Base-by-base conservation (phyloP, 2,113 vertebrate genomes). In the Macroglossus sobrinus region DNA sequence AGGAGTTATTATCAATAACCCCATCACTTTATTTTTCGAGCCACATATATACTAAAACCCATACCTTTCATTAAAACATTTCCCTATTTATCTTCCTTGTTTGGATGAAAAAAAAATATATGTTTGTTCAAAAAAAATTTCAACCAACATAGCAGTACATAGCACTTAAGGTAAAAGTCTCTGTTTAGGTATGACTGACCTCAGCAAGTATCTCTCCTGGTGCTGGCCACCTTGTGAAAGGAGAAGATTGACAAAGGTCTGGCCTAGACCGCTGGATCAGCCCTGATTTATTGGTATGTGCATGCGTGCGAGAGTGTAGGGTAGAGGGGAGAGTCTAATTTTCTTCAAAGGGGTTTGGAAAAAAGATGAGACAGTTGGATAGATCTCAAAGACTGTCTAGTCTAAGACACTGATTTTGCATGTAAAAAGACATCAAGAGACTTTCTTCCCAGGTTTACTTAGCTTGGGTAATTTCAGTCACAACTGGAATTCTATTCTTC, bases 401-500 rank as follows among this genome's bases (percentile, higher is more conserved):
- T 79, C n/a, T 81, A 45, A 69, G 38, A 14, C 6, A 57, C 9
- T 63, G 19, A 33, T 53, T 89, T 82, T 47, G 50, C 5, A 15
- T 16, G 47, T 72, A n/a, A 94, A 85, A 96, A 80, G 79, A 47
- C 7, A 66, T 22, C 69, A 92, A 71, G n/a, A 43, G 47, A 71
- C 78, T 61, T 45, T 3, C 18, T 0, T 33, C 35, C 33, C 21
- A n/a, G 75, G 50, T 40, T 75, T 50, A 85, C 14, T 50, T 68
- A 63, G 30, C 1, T 66, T 72, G 57, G 40, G 50, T 74, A 74
- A 82, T 86, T 89, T 57, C 28, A 86, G 84, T 19, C 63, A 59
- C 38, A 50, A 82, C 18, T 45, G 79, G 78, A 95, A 95, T 40
- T 22, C 47, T 85, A 86, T 43, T 81, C 50, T 82, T 89, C 16